Evolutionary conservation across 2,797 vertebrate species (phyloP).

Genomic region (Peromyscus melanophrys): DNA sequence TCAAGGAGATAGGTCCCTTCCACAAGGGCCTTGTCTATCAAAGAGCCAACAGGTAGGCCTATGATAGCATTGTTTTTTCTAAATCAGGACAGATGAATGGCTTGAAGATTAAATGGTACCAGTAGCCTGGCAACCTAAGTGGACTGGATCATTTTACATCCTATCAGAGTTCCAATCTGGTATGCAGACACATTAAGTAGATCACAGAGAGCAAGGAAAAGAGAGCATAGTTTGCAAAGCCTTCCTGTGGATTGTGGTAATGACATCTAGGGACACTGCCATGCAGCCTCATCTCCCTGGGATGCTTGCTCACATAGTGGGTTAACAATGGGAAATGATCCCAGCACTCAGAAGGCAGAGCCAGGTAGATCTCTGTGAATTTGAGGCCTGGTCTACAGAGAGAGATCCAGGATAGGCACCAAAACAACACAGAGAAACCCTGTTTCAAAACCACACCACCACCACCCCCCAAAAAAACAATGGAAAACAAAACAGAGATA

Average conservation of each 20-base stretch:
- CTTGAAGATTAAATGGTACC: neutral
- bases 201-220: neutral
- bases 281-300: no score
- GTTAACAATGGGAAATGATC: neutral
- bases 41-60: neutral
- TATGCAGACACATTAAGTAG: neutral
- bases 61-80: neutral
- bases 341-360: no score
- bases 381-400: no score
- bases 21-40: neutral
- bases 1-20: neutral
- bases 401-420: no score
- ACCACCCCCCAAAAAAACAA: neutral
- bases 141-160: neutral
- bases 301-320: neutral
- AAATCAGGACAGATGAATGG: neutral
- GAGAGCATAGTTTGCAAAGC: no score
- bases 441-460: no score
- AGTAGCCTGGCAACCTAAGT: no score
- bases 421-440: no score
- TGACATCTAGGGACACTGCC: neutral
- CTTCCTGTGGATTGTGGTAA: neutral
- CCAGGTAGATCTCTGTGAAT: no score
- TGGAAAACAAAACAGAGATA: neutral
- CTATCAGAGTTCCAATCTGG: no score